A percentile compares a stretch with the other conserved stretches of the same genome.
phyloP scores from a whole-genome alignment of 2,888 invertebrate genomes.

The Ophion costatus region DNA sequence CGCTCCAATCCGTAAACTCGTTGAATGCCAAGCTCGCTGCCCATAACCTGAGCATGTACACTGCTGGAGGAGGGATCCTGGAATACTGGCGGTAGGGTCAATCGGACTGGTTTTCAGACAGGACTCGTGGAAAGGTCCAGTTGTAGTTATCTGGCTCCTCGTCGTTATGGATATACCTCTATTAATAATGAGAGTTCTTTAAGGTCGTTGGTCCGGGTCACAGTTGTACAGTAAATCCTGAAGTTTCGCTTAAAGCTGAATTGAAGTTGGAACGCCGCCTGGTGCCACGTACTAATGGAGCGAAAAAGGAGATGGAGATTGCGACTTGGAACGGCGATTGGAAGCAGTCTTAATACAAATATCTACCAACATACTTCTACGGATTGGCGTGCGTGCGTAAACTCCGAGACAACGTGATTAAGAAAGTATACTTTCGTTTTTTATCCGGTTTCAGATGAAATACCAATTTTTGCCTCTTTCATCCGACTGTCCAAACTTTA shows the following conservation, averaged over 20 bases:
- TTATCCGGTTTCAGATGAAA: too few species aligned
- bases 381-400: slow-evolving; percentile 27
- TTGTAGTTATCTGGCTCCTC: slow-evolving; percentile 32
- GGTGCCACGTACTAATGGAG: slow-evolving; percentile 38
- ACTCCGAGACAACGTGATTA: neutral
- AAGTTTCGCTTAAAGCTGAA: slow-evolving; percentile 75
- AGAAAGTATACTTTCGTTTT: too few species aligned
- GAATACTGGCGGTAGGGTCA: slow-evolving; percentile 33
- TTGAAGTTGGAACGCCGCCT: slow-evolving; percentile 72
- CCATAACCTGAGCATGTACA: slow-evolving; percentile 36
- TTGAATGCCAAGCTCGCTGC: slow-evolving; percentile 44
- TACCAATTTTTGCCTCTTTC: too few species aligned
- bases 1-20: slow-evolving; percentile 58
- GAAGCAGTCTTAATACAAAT: neutral
- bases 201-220: slow-evolving; percentile 70
- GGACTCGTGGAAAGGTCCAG: slow-evolving; percentile 30
- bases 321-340: slow-evolving; percentile 29
- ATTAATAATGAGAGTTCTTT: slow-evolving; percentile 72
- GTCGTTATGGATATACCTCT: slow-evolving; percentile 66
- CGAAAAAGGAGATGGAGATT: slow-evolving; percentile 54
- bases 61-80: neutral
- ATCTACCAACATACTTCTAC: neutral
- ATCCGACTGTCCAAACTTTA: too few species aligned
- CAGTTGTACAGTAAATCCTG: slow-evolving; percentile 79
- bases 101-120: slow-evolving; percentile 28